Conservation (phyloP, 92 coral and sea anemone genomes). For the Epizoanthus scotinus region DNA sequence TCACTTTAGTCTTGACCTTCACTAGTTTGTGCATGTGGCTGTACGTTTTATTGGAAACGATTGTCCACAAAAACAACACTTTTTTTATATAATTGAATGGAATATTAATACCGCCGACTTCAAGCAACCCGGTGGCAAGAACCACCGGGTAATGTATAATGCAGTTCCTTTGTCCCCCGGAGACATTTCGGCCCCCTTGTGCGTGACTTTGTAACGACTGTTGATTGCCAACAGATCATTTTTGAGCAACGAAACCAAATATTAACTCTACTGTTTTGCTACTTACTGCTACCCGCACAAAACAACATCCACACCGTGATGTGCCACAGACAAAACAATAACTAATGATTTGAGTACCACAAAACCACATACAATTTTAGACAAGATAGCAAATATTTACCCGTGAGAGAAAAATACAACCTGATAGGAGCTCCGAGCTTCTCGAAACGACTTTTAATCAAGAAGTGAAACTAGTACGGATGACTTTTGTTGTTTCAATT, state of each 20-base stretch:
- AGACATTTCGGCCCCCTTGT: not conserved
- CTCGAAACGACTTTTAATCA: not conserved
- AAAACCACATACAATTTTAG: no score
- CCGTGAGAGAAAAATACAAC: not conserved
- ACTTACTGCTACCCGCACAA: no score
- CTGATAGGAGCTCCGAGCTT: not conserved
- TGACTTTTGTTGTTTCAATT: not conserved
- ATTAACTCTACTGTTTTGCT: no score
- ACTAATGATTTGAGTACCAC: no score
- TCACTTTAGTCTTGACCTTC: not conserved
- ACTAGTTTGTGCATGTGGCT: slow-evolving; percentile 3
- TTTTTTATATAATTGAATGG: slow-evolving; percentile 2
- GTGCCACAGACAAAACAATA: no score
- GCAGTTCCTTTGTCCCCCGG: no score
- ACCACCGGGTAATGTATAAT: not conserved
- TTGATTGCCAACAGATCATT: no score
- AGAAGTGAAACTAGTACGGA: not conserved
- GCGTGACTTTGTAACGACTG: not conserved
- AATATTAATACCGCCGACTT: slow-evolving; percentile 1
- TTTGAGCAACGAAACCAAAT: no score
- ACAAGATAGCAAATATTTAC: no score
- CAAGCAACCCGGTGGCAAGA: not conserved
- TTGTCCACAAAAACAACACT: slow-evolving; percentile 14
- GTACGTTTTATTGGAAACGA: not conserved
- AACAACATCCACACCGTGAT: no score